phyloP scores from a whole-genome alignment of 37 sponge, comb jelly and placozoan species.

The Chondrosia reniformis region DNA sequence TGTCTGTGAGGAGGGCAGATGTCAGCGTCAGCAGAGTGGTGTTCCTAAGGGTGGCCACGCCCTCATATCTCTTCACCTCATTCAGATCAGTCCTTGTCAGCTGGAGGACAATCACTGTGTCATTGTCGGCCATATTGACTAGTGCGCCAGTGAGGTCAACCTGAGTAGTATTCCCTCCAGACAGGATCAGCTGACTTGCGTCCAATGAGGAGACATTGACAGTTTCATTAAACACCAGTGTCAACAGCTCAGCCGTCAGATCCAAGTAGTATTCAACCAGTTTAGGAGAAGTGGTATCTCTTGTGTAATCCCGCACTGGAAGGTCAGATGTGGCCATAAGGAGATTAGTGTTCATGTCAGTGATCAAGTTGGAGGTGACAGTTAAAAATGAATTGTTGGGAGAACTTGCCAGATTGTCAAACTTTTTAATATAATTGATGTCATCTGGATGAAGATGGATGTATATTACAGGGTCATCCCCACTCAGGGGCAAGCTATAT shows the following conservation, averaged over 20 bases:
- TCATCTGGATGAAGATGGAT: constrained; percentile 65
- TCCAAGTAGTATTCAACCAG: constrained; percentile 61
- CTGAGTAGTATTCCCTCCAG: not conserved
- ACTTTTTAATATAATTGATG: constrained; percentile 78
- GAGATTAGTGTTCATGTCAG: constrained; percentile 72
- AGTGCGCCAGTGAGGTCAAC: constrained; percentile 61
- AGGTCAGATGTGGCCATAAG: constrained; percentile 30
- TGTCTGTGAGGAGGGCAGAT: constrained; percentile 58
- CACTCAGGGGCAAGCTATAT: constrained; percentile 28
- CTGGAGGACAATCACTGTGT: constrained; percentile 43
- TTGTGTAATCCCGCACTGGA: constrained; percentile 45
- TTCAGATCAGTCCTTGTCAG: constrained; percentile 78
- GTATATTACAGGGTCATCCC: constrained; percentile 45
- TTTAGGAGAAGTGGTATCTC: constrained; percentile 62
- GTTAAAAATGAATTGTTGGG: constrained; percentile 71
- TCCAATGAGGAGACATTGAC: constrained; percentile 70
- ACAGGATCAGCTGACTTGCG: constrained; percentile 31
- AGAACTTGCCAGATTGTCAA: constrained; percentile 55
- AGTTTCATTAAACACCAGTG: constrained; percentile 78
- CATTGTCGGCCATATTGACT: constrained; percentile 11
- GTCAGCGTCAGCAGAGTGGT: constrained; percentile 42
- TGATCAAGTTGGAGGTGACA: constrained; percentile 30
- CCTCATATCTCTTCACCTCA: constrained; percentile 72
- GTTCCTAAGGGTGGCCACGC: constrained; percentile 40
- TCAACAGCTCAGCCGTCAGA: constrained; percentile 63